Evolutionary conservation across 2,113 vertebrate genomes (phyloP), one percentile per base, ranked within the genome.

Genomic region (Sula dactylatra): DNA sequence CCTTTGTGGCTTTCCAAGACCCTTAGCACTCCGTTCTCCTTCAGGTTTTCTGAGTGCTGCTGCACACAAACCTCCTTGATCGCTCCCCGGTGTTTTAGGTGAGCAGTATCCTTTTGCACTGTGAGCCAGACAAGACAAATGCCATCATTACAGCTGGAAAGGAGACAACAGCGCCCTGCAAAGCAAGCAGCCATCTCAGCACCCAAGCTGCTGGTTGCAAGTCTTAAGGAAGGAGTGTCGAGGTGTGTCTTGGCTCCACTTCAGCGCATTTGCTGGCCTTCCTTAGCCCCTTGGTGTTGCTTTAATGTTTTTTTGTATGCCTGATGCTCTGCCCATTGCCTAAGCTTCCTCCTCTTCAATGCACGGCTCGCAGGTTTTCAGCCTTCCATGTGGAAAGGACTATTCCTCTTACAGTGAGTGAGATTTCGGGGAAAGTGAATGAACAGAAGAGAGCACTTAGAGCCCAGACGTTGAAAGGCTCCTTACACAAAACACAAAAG

Each of bases 371-470:
- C 89, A 77, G 66, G 24, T 91, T 94, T 94, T 85, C 87, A 91
- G 64, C 38, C 71, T 78, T 88, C 93, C 2, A 0, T 82, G 83
- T 45, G 88, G 95, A 95, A 94, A 94, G 64, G 81, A 59, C 84
- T 71, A 36, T 91, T 92, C 4, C 5, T 94, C 81, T 94, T 69
- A 80, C 44, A 52, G 31, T 0, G 7, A 87, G 71, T 71, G 82
- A 97, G 47, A 84, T 93, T 96, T 95, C 6, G 29, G 92, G 88
- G 90, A 97, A 97, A 97, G 94, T 96, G 84, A 96, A 95, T 90
- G 94, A 92, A 95, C 93, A 95, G 95, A 96, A 90, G 89, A 96
- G 95, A 97, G 91, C 84, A 96, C 97, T 97, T 95, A 90, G 49
- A 93, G 86, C 36, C 25, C 45, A 72, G 65, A 69, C 34, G 2